A percentile compares a stretch with the other conserved stretches of the same genome.
phyloP scores from a whole-genome alignment of 2,797 vertebrate species.

The Brachyrhaphis roseni region DNA sequence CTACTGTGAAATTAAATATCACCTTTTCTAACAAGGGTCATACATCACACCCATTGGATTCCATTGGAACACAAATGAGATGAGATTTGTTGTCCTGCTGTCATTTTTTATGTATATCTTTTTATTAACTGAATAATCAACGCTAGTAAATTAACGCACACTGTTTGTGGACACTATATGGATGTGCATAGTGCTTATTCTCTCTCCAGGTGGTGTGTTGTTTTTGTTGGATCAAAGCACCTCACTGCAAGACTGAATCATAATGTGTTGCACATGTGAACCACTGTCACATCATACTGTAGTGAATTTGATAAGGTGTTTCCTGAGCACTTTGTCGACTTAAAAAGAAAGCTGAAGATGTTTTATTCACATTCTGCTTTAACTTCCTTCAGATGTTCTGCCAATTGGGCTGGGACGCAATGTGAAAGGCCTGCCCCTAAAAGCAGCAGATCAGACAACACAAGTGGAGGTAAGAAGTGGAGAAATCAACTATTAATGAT shows the following conservation, averaged over 20 bases:
- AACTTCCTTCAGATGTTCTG: slow-evolving; percentile 90
- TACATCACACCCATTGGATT: slow-evolving; percentile 68
- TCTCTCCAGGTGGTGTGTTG: slow-evolving; percentile 61
- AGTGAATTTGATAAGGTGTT: slow-evolving; percentile 37
- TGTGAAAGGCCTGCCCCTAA: slow-evolving; percentile 98
- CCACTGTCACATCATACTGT: slow-evolving; percentile 49
- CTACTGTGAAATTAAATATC: slow-evolving; percentile 70
- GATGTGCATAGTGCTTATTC: slow-evolving; percentile 42
- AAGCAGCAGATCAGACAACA: slow-evolving; percentile 97
- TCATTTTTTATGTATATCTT: slow-evolving; percentile 40
- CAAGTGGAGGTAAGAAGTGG: slow-evolving; percentile 89
- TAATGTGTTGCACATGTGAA: slow-evolving; percentile 57
- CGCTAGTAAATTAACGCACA: slow-evolving; percentile 49
- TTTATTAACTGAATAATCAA: slow-evolving; percentile 60
- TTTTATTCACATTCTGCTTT: slow-evolving; percentile 49
- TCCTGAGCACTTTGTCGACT: slow-evolving; percentile 26
- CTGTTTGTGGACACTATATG: slow-evolving; percentile 45
- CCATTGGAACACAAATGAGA: slow-evolving; percentile 71
- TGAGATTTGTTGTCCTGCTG: slow-evolving; percentile 58
- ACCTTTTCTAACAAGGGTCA: slow-evolving; percentile 73
- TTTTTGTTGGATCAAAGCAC: slow-evolving; percentile 62
- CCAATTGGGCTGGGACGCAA: slow-evolving; percentile 98
- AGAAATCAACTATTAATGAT: not conserved
- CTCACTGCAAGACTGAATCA: slow-evolving; percentile 54
- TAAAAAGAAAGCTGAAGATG: not conserved